Conservation (phyloP, 2,888 invertebrate genomes). For the Troides oblongomaculatus region DNA sequence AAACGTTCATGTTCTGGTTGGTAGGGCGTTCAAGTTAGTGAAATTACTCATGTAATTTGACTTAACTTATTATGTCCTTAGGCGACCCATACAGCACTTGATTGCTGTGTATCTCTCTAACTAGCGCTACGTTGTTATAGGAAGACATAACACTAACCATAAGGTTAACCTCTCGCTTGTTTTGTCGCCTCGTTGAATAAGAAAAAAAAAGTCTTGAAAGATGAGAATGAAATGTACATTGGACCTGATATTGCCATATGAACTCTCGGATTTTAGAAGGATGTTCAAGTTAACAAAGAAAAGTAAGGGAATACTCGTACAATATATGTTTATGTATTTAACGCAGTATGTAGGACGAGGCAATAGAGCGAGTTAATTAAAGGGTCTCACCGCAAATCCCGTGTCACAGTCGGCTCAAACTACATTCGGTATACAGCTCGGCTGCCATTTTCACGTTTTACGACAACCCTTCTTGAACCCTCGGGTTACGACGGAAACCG, state of each 20-base stretch:
- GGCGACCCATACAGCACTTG: too few relatives aligned
- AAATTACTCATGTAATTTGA: too few relatives aligned
- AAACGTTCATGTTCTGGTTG: too few relatives aligned
- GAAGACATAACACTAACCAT: too few relatives aligned
- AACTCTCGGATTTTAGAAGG: neutral
- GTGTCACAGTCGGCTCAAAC: slow-evolving; percentile 14
- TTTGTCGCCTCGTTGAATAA: too few relatives aligned
- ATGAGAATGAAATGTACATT: neutral
- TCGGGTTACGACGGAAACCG: slow-evolving; percentile 12
- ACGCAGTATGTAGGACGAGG: neutral
- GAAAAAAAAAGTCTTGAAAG: too few relatives aligned
- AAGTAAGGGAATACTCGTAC: neutral
- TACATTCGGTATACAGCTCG: slow-evolving; percentile 12
- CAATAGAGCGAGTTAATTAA: slow-evolving; percentile 22
- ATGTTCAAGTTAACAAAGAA: neutral
- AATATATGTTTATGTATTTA: neutral
- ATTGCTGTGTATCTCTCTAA: too few relatives aligned
- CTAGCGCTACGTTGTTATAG: too few relatives aligned
- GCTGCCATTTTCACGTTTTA: slow-evolving; percentile 18
- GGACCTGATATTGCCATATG: neutral
- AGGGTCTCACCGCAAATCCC: slow-evolving; percentile 22
- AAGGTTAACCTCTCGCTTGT: neutral
- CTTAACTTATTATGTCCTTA: too few relatives aligned
- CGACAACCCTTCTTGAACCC: slow-evolving; percentile 23
- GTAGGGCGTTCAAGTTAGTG: too few relatives aligned